phyloP scores from a whole-genome alignment of 2,113 vertebrate species.

The Thalassarche chlororhynchos region DNA sequence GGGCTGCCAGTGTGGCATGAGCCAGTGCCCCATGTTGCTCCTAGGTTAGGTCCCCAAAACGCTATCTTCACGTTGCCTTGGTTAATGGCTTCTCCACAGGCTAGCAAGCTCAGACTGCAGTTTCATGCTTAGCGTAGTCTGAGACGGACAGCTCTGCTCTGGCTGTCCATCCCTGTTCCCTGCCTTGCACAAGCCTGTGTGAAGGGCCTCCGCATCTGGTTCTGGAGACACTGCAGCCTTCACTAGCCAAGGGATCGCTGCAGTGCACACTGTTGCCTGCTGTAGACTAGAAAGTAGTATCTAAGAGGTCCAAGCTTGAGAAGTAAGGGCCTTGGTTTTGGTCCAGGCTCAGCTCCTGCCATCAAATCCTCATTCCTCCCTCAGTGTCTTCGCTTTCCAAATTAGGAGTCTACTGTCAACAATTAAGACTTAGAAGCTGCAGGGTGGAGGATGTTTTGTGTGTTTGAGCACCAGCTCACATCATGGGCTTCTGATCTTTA shows the following conservation, averaged over 20 bases:
- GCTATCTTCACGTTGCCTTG: rapidly evolving
- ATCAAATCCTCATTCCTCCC: background rate
- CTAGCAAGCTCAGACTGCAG: background rate
- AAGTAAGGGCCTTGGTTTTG: background rate
- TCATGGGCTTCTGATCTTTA: background rate
- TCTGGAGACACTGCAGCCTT: background rate
- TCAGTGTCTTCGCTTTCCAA: background rate
- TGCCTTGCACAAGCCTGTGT: background rate
- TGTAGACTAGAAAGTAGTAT: background rate
- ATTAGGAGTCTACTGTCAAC: background rate
- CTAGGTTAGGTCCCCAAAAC: background rate
- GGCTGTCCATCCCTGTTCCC: background rate
- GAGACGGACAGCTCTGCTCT: background rate
- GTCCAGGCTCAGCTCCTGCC: background rate
- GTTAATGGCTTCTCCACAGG: background rate
- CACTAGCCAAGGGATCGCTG: background rate
- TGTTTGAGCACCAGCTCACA: background rate
- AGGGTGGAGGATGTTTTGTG: background rate
- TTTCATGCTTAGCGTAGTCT: background rate
- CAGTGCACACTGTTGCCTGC: background rate
- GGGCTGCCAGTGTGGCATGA: background rate
- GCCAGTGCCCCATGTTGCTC: background rate
- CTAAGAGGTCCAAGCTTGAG: background rate
- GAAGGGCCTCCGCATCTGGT: background rate
- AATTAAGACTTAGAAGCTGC: background rate